phyloP scores from a whole-genome alignment of 2,113 vertebrate genomes.

The Anser cygnoides region DNA sequence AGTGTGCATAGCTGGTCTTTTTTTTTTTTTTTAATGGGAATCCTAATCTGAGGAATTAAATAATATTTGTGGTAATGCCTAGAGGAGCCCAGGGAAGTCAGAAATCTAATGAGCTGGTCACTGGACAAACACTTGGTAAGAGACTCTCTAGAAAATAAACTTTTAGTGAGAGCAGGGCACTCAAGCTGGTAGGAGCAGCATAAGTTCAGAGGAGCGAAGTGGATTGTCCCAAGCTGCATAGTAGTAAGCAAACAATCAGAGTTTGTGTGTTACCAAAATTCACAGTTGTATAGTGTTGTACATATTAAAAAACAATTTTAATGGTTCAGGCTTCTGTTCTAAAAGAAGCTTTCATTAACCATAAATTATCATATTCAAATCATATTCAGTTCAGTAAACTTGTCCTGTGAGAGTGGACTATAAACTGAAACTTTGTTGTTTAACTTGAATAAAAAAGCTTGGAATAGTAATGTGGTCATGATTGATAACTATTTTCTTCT shows the following conservation, averaged over 20 bases:
- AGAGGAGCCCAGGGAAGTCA: background rate
- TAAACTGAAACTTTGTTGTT: background rate
- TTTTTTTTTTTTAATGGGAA: background rate
- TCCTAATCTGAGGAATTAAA: background rate
- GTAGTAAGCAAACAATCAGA: background rate
- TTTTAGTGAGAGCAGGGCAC: background rate
- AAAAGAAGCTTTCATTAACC: conserved; percentile 1
- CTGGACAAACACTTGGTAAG: background rate
- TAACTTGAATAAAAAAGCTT: background rate
- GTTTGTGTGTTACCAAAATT: background rate
- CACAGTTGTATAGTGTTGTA: background rate
- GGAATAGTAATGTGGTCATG: background rate
- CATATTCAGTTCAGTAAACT: background rate
- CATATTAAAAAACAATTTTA: background rate
- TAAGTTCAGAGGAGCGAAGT: background rate
- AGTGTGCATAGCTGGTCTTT: background rate
- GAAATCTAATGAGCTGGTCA: background rate
- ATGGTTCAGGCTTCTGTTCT: background rate
- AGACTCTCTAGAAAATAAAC: background rate
- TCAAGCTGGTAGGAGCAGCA: background rate
- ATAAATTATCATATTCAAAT: background rate
- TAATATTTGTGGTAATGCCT: background rate
- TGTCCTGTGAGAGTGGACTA: background rate
- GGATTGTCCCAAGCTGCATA: background rate
- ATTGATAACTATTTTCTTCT: background rate